A percentile compares a stretch with the other conserved stretches of the same genome.
These are phyloP conservation scores for Pipa parva DNA, from an alignment of 2,113 vertebrate genomes.

Conservation along the genomic window DNA sequence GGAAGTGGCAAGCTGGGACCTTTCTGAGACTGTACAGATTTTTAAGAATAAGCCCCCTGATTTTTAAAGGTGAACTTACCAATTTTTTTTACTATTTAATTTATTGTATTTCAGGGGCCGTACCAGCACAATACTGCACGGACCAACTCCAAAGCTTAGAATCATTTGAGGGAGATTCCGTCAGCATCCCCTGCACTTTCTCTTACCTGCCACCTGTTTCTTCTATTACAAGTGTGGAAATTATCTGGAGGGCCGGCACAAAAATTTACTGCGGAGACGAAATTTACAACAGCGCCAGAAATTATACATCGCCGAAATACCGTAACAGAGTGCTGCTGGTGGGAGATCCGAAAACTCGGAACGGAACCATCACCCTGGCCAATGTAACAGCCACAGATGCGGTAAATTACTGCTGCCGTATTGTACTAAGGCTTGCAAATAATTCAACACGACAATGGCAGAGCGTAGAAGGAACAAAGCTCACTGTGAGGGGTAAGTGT, in stretches of 20 bases:
- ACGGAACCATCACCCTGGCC: neutral
- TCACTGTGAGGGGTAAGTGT: slow-evolving; percentile 1
- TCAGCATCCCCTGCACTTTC: neutral
- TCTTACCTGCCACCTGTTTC: neutral
- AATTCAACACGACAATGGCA: neutral
- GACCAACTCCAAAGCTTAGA: neutral
- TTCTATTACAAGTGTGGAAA: too few species aligned
- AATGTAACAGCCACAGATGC: neutral
- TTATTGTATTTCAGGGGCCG: neutral
- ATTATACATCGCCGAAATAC: neutral
- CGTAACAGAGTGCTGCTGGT: neutral
- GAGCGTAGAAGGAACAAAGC: neutral
- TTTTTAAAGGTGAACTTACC: too few species aligned
- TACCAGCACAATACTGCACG: neutral
- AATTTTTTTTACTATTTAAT: too few species aligned
- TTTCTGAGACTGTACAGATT: too few species aligned
- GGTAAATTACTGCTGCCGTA: neutral
- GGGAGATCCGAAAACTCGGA: neutral
- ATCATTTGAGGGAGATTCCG: neutral
- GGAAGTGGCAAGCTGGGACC: too few species aligned
- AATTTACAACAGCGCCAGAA: neutral
- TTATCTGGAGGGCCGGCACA: neutral
- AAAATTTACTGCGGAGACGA: neutral
- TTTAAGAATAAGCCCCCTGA: too few species aligned
- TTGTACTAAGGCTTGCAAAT: neutral